These are phyloP conservation scores for Cantharis nigra DNA, from an alignment of 2,888 invertebrate species.

Conservation along the genomic window DNA sequence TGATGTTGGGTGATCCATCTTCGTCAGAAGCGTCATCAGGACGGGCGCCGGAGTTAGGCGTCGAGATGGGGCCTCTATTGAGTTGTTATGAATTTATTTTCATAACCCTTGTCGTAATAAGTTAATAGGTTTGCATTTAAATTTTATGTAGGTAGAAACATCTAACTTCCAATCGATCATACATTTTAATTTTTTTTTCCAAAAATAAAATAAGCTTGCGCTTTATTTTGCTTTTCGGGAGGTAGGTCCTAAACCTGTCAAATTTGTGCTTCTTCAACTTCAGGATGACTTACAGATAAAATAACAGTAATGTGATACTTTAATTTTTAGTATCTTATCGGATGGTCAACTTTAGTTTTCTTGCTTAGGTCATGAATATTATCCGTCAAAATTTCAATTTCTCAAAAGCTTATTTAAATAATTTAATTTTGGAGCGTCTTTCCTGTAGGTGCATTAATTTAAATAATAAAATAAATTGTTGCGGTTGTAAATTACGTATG, in stretches of 20 bases:
- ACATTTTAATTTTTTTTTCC: not conserved
- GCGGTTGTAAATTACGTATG: not conserved
- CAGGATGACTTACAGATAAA: not conserved
- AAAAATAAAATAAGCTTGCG: not conserved
- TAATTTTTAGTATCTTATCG: not conserved
- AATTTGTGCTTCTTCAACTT: not conserved
- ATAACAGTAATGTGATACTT: not conserved
- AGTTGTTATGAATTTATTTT: slow-evolving; percentile 52
- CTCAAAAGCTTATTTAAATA: not conserved
- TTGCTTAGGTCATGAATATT: not conserved
- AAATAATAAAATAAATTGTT: not conserved
- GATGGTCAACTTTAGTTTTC: not conserved
- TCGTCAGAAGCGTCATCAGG: slow-evolving; percentile 55
- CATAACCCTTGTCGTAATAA: slow-evolving; percentile 36
- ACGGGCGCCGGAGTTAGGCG: slow-evolving; percentile 47
- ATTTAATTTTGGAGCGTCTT: not conserved
- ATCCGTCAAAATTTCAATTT: not conserved
- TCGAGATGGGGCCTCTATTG: slow-evolving; percentile 49
- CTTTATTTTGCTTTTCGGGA: not conserved
- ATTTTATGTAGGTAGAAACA: not conserved
- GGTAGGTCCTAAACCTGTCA: not conserved
- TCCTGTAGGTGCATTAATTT: not conserved
- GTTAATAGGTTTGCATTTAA: slow-evolving; percentile 8
- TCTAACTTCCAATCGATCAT: not conserved
- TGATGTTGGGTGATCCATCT: slow-evolving; percentile 60